Evolutionary conservation across 2,113 vertebrate genomes (phyloP), one percentile per base, ranked within the genome.

Genomic region (Lota lota): DNA sequence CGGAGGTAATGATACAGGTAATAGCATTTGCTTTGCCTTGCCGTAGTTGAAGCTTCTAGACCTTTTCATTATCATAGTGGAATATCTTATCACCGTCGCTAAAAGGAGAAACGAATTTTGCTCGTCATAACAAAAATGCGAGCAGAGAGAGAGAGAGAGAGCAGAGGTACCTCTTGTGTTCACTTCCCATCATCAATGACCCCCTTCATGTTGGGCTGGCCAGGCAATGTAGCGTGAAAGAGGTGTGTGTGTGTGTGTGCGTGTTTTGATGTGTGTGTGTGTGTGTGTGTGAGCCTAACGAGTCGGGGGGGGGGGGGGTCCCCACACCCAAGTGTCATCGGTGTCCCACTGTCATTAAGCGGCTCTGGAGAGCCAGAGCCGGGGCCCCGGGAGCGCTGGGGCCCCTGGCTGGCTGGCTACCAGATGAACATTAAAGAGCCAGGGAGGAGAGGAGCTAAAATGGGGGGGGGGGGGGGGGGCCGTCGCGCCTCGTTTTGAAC

Each of bases 341-440:
- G 82, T 88, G 81, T 87, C 86, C 88, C 80, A 82, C 87, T 69
- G 86, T 87, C 92, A 92, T 93, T 93, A 93, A 92, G 92, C 89
- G 79, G 84, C 86, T 90, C 87, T 17, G 79, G 74, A 69, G 87
- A 76, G 74, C 77, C 59, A 66, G 76, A 79, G 84, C 76, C 22
- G 75, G 74, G 81, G 85, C 78, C 66, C 63, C 59, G 60, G 70
- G 68, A 79, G 76, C 79, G 85, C 72, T 84, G 83, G 70, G 78
- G 82, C 86, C 63, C 65, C 79, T 66, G 68, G 69, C 80, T 84
- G 86, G 83, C 83, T 83, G 82, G 84, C 88, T 91, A 88, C 85
- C 87, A 87, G 82, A 85, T 92, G 88, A 92, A 93, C 90, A 93
- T 91, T 93, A 93, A 92, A 91, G 91, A 91, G 90, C 85, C 88